A percentile compares a stretch with the other conserved stretches of the same genome.
Conservation (phyloP, 2,888 invertebrate species). For the Drosophila acutilabella region DNA sequence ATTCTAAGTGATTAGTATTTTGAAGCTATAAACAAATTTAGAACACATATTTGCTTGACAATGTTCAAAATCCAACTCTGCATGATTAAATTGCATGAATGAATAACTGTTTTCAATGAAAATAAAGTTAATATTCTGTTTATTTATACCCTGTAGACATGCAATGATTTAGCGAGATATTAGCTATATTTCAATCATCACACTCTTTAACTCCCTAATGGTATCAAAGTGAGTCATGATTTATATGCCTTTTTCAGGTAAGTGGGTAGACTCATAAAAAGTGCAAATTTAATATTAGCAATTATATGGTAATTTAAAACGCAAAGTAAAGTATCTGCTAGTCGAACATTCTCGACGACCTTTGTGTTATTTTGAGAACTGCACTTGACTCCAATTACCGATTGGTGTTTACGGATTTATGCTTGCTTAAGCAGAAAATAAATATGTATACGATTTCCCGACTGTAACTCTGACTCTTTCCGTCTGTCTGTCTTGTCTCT, state of each 20-base stretch:
- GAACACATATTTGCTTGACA: neutral
- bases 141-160: constrained; percentile 20
- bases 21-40: neutral
- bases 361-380: constrained; percentile 30
- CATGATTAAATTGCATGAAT: constrained; percentile 27
- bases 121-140: constrained; percentile 1
- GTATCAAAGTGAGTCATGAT: too few relatives aligned
- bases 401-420: constrained; percentile 79
- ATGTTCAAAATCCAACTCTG: constrained; percentile 11
- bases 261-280: neutral
- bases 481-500: constrained; percentile 9
- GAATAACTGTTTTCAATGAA: constrained; percentile 33
- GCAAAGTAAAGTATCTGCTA: neutral
- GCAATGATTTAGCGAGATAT: neutral
- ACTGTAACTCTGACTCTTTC: constrained; percentile 9
- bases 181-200: neutral
- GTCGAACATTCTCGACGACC: constrained; percentile 12
- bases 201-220: neutral
- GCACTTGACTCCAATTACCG: constrained; percentile 77
- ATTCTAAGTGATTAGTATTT: neutral
- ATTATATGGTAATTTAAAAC: neutral
- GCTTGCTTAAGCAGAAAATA: constrained; percentile 78
- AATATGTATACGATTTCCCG: constrained; percentile 34
- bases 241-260: too few relatives aligned
- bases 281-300: neutral